phyloP scores from a whole-genome alignment of 2,113 vertebrate species.

The Toxostoma redivivum region DNA sequence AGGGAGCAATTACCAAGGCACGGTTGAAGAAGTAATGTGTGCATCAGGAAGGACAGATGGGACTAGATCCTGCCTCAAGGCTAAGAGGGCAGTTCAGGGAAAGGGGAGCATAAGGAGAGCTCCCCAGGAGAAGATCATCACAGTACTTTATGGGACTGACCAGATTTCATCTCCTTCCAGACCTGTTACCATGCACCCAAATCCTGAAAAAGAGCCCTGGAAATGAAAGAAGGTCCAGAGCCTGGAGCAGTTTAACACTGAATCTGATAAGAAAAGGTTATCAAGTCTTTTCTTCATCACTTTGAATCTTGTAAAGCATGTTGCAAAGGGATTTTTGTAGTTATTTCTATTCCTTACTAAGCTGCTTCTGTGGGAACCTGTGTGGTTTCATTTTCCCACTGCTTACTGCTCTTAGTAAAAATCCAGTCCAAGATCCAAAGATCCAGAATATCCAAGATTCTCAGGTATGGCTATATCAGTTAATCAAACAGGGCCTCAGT shows the following conservation, averaged over 20 bases:
- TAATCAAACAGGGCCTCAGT: not conserved
- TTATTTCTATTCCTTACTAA: not conserved
- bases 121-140: not conserved
- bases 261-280: not conserved
- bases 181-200: not conserved
- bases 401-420: not conserved
- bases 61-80: not conserved
- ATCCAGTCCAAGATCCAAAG: not conserved
- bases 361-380: not conserved
- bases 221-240: not conserved
- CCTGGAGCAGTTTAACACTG: not conserved
- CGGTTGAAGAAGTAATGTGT: not conserved
- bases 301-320: not conserved
- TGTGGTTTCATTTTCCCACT: not conserved
- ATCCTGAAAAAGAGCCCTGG: not conserved
- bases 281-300: not conserved
- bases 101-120: not conserved
- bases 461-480: not conserved
- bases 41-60: slow-evolving; percentile 1
- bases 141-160: not conserved
- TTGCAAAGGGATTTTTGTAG: not conserved
- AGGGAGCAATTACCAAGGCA: not conserved
- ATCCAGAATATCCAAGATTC: not conserved
- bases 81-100: not conserved
- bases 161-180: not conserved